Percentiles rank a stretch among this genome's conserved stretches.
Evolutionary conservation across 2,113 vertebrate genomes (phyloP).

Genomic region (Peucedramus taeniatus): DNA sequence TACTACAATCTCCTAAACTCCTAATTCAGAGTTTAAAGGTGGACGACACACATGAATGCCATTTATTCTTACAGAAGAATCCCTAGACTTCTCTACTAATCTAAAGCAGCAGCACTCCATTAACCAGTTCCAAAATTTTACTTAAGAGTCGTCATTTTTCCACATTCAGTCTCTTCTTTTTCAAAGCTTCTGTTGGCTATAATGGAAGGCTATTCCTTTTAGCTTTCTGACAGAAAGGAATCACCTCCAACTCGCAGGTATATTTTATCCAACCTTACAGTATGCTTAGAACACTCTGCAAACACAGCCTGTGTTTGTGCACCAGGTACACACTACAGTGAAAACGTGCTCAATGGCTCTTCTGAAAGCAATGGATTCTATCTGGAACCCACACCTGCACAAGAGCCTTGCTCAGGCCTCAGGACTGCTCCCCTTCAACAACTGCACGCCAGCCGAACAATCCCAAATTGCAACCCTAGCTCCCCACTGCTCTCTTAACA

Average conservation of each 20-base stretch:
- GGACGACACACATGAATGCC: background rate
- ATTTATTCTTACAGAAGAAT: background rate
- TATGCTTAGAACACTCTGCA: background rate
- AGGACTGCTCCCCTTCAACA: background rate
- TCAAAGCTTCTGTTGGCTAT: background rate
- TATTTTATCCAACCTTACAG: background rate
- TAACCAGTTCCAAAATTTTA: background rate
- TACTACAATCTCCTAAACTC: background rate
- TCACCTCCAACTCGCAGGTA: rapidly evolving
- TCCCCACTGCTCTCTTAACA: background rate
- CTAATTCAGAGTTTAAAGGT: background rate
- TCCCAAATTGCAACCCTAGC: rapidly evolving
- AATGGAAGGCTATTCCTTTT: background rate
- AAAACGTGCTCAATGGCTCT: background rate
- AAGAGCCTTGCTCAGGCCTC: background rate
- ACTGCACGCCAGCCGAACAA: background rate
- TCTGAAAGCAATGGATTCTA: background rate
- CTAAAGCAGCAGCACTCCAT: background rate
- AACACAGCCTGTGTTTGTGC: rapidly evolving
- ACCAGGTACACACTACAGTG: too few relatives aligned
- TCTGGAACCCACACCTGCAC: background rate
- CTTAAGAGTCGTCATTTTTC: background rate
- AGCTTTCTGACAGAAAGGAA: background rate
- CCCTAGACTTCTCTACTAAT: background rate
- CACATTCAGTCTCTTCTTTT: background rate